Evolutionary conservation across 2,113 vertebrate species (phyloP).

Genomic region (Aptenodytes forsteri): DNA sequence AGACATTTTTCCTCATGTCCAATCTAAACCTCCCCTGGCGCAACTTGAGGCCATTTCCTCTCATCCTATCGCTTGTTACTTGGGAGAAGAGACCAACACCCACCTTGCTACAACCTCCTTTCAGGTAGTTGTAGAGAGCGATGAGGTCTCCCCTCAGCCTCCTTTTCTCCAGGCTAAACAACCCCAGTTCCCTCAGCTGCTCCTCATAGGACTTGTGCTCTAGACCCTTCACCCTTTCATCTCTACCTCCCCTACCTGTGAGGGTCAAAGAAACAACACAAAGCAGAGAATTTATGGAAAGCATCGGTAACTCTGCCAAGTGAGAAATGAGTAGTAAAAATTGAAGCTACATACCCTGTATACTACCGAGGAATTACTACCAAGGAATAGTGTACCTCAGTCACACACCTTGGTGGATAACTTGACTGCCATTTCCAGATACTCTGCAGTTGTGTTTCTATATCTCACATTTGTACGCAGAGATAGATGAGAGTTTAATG

Average conservation of each 20-base stretch:
- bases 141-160: too few relatives aligned
- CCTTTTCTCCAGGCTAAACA: too few relatives aligned
- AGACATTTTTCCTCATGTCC: too few relatives aligned
- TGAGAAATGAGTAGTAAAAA: background rate
- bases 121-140: too few relatives aligned
- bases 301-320: background rate
- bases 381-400: background rate
- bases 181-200: too few relatives aligned
- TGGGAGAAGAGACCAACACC: too few relatives aligned
- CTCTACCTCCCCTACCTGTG: background rate
- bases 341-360: background rate
- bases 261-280: background rate
- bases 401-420: rapidly evolving
- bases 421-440: background rate
- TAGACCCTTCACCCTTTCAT: background rate
- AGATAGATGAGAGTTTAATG: background rate
- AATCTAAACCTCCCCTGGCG: too few relatives aligned
- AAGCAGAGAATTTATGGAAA: background rate
- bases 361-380: background rate
- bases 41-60: too few relatives aligned
- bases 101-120: too few relatives aligned
- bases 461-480: background rate
- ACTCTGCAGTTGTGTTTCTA: background rate
- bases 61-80: too few relatives aligned
- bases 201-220: too few relatives aligned